Evolutionary conservation across 2,797 vertebrate genomes (phyloP).

Genomic region (Liparis tanakae): DNA sequence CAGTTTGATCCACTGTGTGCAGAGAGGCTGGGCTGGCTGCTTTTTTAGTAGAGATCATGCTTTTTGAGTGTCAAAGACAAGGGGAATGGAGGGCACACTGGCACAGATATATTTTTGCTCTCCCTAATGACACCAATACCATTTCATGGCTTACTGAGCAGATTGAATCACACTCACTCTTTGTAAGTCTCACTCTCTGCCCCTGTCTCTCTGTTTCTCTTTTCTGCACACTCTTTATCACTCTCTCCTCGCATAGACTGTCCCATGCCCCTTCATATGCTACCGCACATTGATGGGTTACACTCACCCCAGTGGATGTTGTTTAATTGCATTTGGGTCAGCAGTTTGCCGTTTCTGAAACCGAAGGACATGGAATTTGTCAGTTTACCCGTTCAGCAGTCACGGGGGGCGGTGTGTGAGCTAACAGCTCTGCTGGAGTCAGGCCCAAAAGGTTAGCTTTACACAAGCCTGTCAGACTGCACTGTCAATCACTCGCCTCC

Average conservation of each 20-base stretch:
- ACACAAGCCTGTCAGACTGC: slow-evolving; percentile 75
- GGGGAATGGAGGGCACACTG: slow-evolving; percentile 65
- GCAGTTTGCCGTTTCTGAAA: slow-evolving; percentile 79
- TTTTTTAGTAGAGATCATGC: slow-evolving; percentile 54
- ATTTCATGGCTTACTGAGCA: slow-evolving; percentile 81
- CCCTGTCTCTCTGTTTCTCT: slow-evolving; percentile 65
- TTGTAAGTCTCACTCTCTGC: slow-evolving; percentile 70
- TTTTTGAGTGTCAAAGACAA: slow-evolving; percentile 68
- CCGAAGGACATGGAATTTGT: slow-evolving; percentile 84
- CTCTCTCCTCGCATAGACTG: slow-evolving; percentile 49
- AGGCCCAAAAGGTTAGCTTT: slow-evolving; percentile 76
- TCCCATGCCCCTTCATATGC: slow-evolving; percentile 59
- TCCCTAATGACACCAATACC: slow-evolving; percentile 79
- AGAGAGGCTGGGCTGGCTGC: slow-evolving; percentile 28
- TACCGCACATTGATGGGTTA: slow-evolving; percentile 65
- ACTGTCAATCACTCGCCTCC: slow-evolving; percentile 70
- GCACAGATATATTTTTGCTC: slow-evolving; percentile 78
- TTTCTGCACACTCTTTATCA: slow-evolving; percentile 65
- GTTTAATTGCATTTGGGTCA: slow-evolving; percentile 83
- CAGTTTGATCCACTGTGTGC: slow-evolving; percentile 49
- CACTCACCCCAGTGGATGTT: slow-evolving; percentile 71
- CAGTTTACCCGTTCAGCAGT: slow-evolving; percentile 85
- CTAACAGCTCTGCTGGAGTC: slow-evolving; percentile 73
- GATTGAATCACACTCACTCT: slow-evolving; percentile 77
- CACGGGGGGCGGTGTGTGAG: slow-evolving; percentile 68